Conservation (phyloP, 1,140 invertebrate species). For the Bicyclus anynana region DNA sequence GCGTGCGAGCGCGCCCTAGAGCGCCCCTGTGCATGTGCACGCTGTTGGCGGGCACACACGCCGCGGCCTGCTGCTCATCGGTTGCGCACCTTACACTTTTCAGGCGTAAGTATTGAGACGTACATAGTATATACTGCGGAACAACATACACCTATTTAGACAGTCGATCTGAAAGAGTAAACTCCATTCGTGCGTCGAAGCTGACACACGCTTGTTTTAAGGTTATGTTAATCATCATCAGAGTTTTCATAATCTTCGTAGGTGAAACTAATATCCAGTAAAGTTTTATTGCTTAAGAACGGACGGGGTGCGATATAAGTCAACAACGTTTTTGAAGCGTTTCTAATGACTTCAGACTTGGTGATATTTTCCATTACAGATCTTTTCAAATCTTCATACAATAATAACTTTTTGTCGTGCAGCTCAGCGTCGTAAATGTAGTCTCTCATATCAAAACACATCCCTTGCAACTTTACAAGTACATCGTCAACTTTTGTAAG, state of each 20-base stretch:
- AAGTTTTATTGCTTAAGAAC: constrained; percentile 14
- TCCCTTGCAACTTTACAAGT: constrained; percentile 36
- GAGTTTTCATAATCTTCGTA: constrained; percentile 6
- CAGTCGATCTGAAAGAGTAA: no score
- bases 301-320: constrained; percentile 2
- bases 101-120: no score
- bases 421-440: constrained; percentile 29
- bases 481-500: constrained; percentile 29
- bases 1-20: no score
- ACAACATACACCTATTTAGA: no score
- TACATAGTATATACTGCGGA: no score
- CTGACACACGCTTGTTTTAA: no score
- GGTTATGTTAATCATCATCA: constrained; percentile 15
- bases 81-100: no score
- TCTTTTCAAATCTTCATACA: constrained; percentile 19
- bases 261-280: constrained; percentile 2
- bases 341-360: constrained; percentile 8
- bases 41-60: no score
- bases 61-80: no score
- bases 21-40: no score
- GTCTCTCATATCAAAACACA: constrained; percentile 50
- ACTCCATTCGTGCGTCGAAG: no score
- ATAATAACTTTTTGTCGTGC: constrained; percentile 28
- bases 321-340: not conserved
- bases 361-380: not conserved